These are phyloP conservation scores for Oscheius sp. DNA, from an alignment of 2,888 invertebrate genomes.

Conservation along the genomic window DNA sequence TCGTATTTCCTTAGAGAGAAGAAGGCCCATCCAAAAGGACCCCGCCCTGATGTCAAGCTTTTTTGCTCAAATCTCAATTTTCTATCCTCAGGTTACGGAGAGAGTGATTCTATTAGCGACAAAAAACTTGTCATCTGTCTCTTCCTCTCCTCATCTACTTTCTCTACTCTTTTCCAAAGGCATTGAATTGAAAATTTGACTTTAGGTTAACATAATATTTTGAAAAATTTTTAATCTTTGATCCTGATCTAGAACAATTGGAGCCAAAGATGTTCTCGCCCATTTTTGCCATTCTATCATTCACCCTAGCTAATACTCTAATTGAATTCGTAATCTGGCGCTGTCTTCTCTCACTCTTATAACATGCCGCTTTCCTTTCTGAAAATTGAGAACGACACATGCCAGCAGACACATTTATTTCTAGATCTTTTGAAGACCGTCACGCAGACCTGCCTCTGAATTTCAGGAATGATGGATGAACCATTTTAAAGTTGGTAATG, in stretches of 20 bases:
- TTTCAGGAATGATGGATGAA: background rate
- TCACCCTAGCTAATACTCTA: slow-evolving; percentile 24
- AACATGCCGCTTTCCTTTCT: background rate
- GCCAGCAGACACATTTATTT: too few relatives aligned
- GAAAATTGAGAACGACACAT: slow-evolving; percentile 26
- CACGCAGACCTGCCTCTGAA: slow-evolving; percentile 2
- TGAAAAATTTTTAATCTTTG: too few relatives aligned
- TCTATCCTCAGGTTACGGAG: too few relatives aligned
- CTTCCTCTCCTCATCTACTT: too few relatives aligned
- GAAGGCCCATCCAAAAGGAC: too few relatives aligned
- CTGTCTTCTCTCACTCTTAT: slow-evolving; percentile 18
- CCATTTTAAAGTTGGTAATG: background rate
- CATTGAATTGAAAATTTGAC: too few relatives aligned
- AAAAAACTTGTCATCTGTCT: too few relatives aligned
- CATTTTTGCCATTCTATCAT: background rate
- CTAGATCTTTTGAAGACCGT: background rate
- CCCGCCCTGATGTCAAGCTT: background rate
- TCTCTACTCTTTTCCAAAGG: too few relatives aligned
- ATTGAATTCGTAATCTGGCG: slow-evolving; percentile 31
- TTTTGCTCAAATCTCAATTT: too few relatives aligned
- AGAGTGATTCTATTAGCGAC: too few relatives aligned
- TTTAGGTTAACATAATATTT: too few relatives aligned
- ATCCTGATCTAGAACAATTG: too few relatives aligned
- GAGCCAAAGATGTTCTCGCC: slow-evolving; percentile 1
- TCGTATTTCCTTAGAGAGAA: background rate